Conservation (phyloP, 2,113 vertebrate genomes). For the Pygoscelis antarcticus region DNA sequence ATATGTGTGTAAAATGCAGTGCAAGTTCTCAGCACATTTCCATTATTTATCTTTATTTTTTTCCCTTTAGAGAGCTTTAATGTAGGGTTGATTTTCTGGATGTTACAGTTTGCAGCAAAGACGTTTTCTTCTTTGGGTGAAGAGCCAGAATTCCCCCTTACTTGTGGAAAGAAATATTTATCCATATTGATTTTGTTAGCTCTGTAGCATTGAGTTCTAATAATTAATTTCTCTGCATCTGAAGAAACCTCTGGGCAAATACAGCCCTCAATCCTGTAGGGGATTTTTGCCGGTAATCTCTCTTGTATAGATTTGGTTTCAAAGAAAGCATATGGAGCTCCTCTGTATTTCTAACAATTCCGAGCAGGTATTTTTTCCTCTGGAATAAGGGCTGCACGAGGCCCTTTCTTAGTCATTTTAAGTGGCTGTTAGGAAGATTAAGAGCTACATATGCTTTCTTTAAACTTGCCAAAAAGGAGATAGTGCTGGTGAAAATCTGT, state of each 20-base stretch:
- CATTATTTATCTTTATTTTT: not conserved
- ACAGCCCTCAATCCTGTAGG: not conserved
- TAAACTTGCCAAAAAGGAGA: not conserved
- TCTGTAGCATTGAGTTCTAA: slow-evolving; percentile 4
- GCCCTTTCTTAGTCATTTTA: slow-evolving; percentile 8
- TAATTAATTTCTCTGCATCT: slow-evolving; percentile 49
- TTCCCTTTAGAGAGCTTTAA: not conserved
- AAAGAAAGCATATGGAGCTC: slow-evolving; percentile 23
- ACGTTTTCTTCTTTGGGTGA: not conserved
- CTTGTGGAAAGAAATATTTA: not conserved
- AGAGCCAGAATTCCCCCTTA: not conserved
- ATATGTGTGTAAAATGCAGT: not conserved
- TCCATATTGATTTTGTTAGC: slow-evolving; percentile 60
- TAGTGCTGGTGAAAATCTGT: slow-evolving; percentile 27
- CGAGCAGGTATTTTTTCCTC: slow-evolving; percentile 14
- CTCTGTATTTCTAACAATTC: not conserved
- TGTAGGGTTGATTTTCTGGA: not conserved
- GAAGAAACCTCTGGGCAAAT: slow-evolving; percentile 59
- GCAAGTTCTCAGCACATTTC: not conserved
- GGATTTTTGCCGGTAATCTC: slow-evolving; percentile 27
- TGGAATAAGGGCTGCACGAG: not conserved
- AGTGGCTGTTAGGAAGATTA: slow-evolving; percentile 37
- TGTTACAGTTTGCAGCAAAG: not conserved
- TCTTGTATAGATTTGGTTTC: slow-evolving; percentile 21
- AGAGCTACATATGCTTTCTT: slow-evolving; percentile 27